Evolutionary conservation across 2,888 invertebrate genomes (phyloP).

Genomic region (Tetanocera ferruginea): DNA sequence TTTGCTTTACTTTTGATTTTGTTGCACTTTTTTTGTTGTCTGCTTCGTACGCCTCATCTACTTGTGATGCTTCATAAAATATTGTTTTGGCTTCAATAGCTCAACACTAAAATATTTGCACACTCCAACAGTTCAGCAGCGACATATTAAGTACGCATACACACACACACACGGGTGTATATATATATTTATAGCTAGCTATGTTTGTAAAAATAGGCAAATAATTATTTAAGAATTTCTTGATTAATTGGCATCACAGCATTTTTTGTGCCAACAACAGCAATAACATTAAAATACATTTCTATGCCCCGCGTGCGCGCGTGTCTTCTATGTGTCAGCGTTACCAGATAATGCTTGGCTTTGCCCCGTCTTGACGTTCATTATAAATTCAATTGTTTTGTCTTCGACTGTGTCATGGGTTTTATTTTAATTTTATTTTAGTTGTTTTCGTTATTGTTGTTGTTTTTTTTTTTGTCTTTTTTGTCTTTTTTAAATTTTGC

Average conservation of each 20-base stretch:
- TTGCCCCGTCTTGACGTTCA: constrained; percentile 29
- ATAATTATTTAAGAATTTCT: constrained; percentile 68
- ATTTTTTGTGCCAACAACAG: constrained; percentile 57
- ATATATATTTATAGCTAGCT: constrained; percentile 21
- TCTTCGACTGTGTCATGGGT: constrained; percentile 32
- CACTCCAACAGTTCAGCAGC: constrained; percentile 29
- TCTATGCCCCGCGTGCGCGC: constrained; percentile 17
- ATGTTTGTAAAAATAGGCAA: constrained; percentile 64
- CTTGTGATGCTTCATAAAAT: constrained; percentile 44
- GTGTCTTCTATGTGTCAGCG: constrained; percentile 4
- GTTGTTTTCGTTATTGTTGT: neutral
- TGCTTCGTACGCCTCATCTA: constrained; percentile 45
- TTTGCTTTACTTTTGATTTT: neutral
- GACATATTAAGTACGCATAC: neutral
- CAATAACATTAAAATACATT: constrained; percentile 32
- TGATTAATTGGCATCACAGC: constrained; percentile 65
- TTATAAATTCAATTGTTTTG: constrained; percentile 47
- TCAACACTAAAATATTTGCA: constrained; percentile 26
- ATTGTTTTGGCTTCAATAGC: constrained; percentile 33
- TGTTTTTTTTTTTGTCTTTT: no score
- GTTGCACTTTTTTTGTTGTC: constrained; percentile 39
- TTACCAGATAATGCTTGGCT: constrained; percentile 7
- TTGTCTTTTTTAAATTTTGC: no score
- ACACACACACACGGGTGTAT: neutral
- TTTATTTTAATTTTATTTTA: constrained; percentile 23